Base-by-base conservation (phyloP, 2,888 invertebrate species). In the Lagria hirta region DNA sequence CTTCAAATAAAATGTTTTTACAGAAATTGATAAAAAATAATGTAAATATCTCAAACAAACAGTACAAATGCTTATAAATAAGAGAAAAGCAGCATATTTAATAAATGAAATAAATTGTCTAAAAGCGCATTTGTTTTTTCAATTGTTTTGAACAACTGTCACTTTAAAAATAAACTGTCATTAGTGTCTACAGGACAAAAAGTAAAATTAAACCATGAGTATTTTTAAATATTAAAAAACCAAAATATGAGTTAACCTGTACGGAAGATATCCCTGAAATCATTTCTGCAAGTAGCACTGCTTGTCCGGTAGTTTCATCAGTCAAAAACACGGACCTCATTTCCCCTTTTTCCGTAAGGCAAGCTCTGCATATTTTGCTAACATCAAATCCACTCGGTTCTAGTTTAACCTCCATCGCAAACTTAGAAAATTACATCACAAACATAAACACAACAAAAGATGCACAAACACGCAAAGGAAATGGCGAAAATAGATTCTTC, bases 291-390 rank as follows among this genome's bases (percentile, higher is more conserved):
- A 75, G 61, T 48, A 66, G 65, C 54, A 70, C 55, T 37, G 66
- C 45, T 52, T 69, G 67, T 35, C 71, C 71, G 51, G 67, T 63
- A 45, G 67, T 55, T 54, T 70, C 70, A 42, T 71, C 70, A 30
- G 66, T 60, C 35, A 73, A 64, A 58, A 71, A 75, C 14, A 75
- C 66, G 3, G 72, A 70, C 48, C 70, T 65, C 73, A 75, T 73
- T 52, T 73, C 71, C 7, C 68, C 70, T 48, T 71, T 72, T 56
- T 69, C 70, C 13, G 68, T 66, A 34, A 75, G 60, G 54, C 75
- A 75, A 23, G 73, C 65, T 24, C 75, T 64, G 57, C 75, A 75
- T 41, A 75, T 70, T 64, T 74, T 72, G 43, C 63, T 70, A 26
- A 74, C 57, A 57, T 72, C 71, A 43, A 72, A 65, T 49, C 59